Base-by-base conservation (phyloP, 1,140 invertebrate genomes). In the Drosophila pandora region DNA sequence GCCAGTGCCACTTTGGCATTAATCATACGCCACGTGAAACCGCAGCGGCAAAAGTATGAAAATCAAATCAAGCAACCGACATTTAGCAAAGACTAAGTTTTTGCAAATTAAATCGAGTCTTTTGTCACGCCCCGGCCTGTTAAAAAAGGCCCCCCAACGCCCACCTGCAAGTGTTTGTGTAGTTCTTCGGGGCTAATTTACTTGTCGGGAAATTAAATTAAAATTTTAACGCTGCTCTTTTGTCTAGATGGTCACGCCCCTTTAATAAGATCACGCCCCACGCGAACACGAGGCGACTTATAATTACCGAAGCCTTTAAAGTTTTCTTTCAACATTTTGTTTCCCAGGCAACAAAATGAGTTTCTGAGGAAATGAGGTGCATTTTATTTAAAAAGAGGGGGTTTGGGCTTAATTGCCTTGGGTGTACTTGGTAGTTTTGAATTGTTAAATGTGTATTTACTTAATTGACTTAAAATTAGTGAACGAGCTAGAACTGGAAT, bases 21-120 rank as follows among this genome's bases (percentile, higher is more conserved):
- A 76, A 80, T 84, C 76, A 77, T 65, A 47, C 53, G 53, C 80
- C 63, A 41, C 72, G 22, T 83, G 70, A 49, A 63, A 59, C 70
- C 32, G 25, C 25, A 6, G 25, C 25, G 41, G 12, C 37, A 32
- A 21, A 50, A 53, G 28, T 37, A 30, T 28, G 63, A 49, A 69
- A 68, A 65, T 68, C 60, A 65, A 69, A 49, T 69, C 65, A 39
- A 43, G 22, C 22, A 43, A 62, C 64, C 56, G 58, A 70, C 37
- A 74, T 56, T 76, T 64, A 48, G 48, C 49, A 68, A 10, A 48
- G 39, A 69, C 53, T 62, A 58, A 65, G 49, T 72, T 67, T 32
- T 72, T 21, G 65, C 65, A 69, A 69, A 69, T 69, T 69, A 69
- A 69, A 69, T 69, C 41, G 34, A 57, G 63, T 17, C 50, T 52